Evolutionary conservation across 2,888 invertebrate genomes (phyloP).

Genomic region (Meiosimyza decipiens): DNA sequence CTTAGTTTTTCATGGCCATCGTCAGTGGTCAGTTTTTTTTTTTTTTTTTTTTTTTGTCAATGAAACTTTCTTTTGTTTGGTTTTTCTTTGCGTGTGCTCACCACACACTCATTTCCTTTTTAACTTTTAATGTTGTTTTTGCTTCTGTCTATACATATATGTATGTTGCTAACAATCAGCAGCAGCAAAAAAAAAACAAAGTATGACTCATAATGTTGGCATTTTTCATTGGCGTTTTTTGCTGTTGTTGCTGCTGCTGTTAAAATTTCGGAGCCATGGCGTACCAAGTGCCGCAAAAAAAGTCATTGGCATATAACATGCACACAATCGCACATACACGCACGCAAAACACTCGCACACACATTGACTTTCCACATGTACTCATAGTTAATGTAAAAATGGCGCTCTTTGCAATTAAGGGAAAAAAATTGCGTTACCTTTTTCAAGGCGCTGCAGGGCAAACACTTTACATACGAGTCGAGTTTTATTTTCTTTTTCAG

Average conservation of each 20-base stretch:
- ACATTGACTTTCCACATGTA: neutral
- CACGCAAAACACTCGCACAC: slow-evolving; percentile 7
- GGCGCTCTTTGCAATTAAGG: slow-evolving; percentile 8
- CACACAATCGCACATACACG: slow-evolving; percentile 21
- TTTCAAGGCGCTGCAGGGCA: neutral
- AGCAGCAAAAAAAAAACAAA: neutral
- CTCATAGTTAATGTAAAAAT: neutral
- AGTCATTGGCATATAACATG: slow-evolving; percentile 20
- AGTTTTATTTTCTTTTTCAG: neutral
- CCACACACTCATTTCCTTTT: no score
- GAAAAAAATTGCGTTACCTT: slow-evolving; percentile 20
- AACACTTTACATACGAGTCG: no score
- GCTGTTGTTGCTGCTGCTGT: slow-evolving; percentile 16
- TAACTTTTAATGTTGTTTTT: slow-evolving; percentile 13
- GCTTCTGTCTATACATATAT: neutral
- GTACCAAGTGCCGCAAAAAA: slow-evolving; percentile 29
- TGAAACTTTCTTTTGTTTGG: no score
- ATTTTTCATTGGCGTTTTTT: neutral
- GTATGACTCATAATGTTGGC: slow-evolving; percentile 11
- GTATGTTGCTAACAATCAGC: neutral
- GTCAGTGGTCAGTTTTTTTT: no score
- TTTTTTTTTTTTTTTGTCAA: no score
- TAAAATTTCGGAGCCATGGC: slow-evolving; percentile 19
- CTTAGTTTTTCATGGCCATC: no score
- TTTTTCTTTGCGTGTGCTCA: no score